Evolutionary conservation across 2,797 vertebrate genomes (phyloP).

Genomic region (Crenichthys baileyi): DNA sequence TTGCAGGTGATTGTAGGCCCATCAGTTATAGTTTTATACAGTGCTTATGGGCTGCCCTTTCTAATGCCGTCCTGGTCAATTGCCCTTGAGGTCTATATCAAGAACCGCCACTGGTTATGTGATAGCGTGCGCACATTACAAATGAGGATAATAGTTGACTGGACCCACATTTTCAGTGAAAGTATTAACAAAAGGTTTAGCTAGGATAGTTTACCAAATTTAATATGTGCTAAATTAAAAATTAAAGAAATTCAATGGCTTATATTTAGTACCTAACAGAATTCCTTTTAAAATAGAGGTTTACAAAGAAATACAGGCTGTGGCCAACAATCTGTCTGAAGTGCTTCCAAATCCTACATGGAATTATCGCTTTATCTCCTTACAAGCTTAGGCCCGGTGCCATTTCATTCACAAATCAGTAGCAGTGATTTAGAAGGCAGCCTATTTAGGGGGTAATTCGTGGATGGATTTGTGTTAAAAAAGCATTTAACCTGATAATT

Average conservation of each 20-base stretch:
- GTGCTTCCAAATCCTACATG: conserved; percentile 24
- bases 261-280: not conserved
- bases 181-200: not conserved
- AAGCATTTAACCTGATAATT: conserved; percentile 11
- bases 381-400: conserved; percentile 30
- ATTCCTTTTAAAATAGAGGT: not conserved
- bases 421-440: conserved; percentile 34
- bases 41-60: not conserved
- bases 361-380: conserved; percentile 36
- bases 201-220: not conserved
- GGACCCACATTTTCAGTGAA: not conserved
- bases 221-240: not conserved
- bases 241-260: not conserved
- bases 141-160: not conserved
- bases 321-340: conserved; percentile 7
- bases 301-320: not conserved
- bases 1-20: no score
- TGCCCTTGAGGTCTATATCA: not conserved
- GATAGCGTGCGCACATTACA: not conserved
- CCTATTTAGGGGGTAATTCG: conserved; percentile 46
- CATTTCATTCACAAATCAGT: conserved; percentile 46
- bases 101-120: not conserved
- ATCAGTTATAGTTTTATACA: not conserved
- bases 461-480: conserved; percentile 38
- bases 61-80: not conserved